A percentile compares a stretch with the other conserved stretches of the same genome.
phyloP scores from a whole-genome alignment of 2,888 invertebrate genomes.

The Epinotia demarniana region DNA sequence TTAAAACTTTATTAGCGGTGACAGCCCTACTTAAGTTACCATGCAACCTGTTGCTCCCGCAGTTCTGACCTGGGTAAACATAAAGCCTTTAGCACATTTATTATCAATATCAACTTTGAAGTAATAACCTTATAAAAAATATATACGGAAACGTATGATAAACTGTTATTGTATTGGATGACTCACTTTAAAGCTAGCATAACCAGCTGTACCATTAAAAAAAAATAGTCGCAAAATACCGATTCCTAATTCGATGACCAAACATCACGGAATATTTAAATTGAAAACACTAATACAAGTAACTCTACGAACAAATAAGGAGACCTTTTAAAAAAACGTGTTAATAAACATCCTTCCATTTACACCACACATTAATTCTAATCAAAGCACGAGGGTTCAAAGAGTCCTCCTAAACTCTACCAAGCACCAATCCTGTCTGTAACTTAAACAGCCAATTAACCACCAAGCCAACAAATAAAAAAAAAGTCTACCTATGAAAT shows the following conservation, averaged over 20 bases:
- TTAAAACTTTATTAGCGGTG: background rate
- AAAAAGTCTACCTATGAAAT: slow-evolving; percentile 16
- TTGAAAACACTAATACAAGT: too few relatives aligned
- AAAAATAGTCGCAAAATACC: background rate
- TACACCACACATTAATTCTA: too few relatives aligned
- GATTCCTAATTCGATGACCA: background rate
- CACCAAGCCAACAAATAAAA: background rate
- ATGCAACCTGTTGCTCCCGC: slow-evolving; percentile 45
- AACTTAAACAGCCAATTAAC: background rate
- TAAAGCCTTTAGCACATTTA: background rate
- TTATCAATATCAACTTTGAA: background rate
- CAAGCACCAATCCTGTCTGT: background rate
- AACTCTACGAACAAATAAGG: too few relatives aligned
- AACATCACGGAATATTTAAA: too few relatives aligned
- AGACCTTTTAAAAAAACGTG: background rate
- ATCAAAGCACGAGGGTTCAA: background rate
- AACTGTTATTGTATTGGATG: background rate
- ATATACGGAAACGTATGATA: too few relatives aligned
- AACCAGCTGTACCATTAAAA: too few relatives aligned
- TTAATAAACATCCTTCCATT: background rate
- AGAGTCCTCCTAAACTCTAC: background rate
- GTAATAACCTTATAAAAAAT: background rate
- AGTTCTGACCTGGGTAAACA: slow-evolving; percentile 16
- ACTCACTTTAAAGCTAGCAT: background rate
- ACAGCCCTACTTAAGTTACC: slow-evolving; percentile 13